phyloP scores from a whole-genome alignment of 1,140 invertebrate species.

The Diachasmimorpha longicaudata region DNA sequence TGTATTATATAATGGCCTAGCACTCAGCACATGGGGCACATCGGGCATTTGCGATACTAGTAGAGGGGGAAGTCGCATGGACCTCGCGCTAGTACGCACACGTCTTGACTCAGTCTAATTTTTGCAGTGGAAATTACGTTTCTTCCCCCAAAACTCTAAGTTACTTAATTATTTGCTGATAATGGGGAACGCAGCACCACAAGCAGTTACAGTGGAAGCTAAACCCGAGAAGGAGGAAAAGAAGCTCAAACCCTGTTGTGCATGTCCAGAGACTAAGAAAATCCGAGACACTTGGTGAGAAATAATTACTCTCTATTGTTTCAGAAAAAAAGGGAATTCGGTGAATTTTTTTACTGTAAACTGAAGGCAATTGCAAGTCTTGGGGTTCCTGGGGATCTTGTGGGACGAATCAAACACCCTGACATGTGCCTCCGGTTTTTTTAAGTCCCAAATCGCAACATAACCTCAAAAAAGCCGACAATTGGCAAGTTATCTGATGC shows the following conservation, averaged over 20 bases:
- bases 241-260: constrained; percentile 94
- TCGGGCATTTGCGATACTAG: no score
- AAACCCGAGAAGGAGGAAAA: constrained; percentile 64
- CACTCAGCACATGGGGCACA: no score
- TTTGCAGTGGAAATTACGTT: no score
- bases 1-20: no score
- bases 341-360: no score
- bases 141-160: no score
- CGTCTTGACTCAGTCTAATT: no score
- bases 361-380: background rate
- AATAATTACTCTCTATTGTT: background rate
- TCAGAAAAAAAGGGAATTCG: background rate
- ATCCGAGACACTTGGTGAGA: constrained; percentile 87
- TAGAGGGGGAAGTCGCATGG: no score
- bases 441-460: background rate
- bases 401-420: no score
- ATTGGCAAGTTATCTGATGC: background rate
- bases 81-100: no score
- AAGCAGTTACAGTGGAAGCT: constrained; percentile 47
- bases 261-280: constrained; percentile 96
- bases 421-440: background rate
- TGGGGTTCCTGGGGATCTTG: background rate
- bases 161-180: background rate
- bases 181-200: constrained; percentile 47
- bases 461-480: background rate